These are phyloP conservation scores for Onthophagus sagittarius DNA, from an alignment of 2,888 invertebrate genomes.

Conservation along the genomic window DNA sequence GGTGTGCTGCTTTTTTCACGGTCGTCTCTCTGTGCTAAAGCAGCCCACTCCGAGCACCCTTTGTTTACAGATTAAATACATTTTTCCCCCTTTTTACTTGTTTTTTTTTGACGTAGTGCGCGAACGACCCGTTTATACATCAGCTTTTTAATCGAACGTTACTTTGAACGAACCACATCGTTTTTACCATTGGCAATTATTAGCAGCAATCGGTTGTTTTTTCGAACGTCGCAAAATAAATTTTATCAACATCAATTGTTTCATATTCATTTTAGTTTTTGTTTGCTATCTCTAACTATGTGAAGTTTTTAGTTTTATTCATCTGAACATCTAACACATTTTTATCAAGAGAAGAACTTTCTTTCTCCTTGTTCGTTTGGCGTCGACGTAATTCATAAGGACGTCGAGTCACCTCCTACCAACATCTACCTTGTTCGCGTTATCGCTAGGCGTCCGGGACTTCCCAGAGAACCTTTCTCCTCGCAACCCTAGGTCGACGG, in stretches of 20 bases:
- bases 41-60: not conserved
- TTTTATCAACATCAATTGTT: too few species aligned
- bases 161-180: too few species aligned
- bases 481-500: constrained; percentile 21
- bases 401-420: constrained; percentile 25
- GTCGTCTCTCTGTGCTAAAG: not conserved
- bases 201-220: too few species aligned
- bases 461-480: not conserved
- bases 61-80: constrained; percentile 14
- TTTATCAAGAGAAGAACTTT: not conserved
- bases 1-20: constrained; percentile 2
- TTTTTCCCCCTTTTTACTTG: constrained; percentile 9
- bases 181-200: too few species aligned
- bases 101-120: not conserved
- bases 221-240: too few species aligned
- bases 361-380: not conserved
- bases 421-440: constrained; percentile 28
- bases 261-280: too few species aligned
- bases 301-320: not conserved
- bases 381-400: constrained; percentile 21
- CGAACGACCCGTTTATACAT: not conserved
- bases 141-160: not conserved
- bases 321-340: not conserved
- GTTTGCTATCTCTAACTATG: too few species aligned
- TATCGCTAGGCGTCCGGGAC: constrained; percentile 21